These are phyloP conservation scores for Smutsia gigantea DNA, from an alignment of 2,797 vertebrate genomes.

Conservation along the genomic window DNA sequence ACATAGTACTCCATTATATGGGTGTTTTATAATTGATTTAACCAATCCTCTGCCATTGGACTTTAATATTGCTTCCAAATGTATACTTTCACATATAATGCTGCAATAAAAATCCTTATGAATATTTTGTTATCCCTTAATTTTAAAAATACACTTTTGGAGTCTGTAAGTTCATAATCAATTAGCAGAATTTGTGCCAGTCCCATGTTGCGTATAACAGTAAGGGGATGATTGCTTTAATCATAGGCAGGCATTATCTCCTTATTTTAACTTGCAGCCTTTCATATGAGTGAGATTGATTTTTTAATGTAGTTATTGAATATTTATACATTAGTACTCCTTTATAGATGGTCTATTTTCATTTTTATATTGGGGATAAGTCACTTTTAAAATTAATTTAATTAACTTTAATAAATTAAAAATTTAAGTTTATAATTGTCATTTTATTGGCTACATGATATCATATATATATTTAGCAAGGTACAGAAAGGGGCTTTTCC, in stretches of 20 bases:
- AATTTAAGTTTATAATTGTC: background rate
- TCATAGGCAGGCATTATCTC: background rate
- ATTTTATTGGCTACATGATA: background rate
- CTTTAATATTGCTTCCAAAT: conserved; percentile 26
- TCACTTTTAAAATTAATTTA: background rate
- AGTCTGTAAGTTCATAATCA: background rate
- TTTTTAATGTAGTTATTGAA: background rate
- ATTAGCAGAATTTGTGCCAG: background rate
- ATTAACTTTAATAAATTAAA: background rate
- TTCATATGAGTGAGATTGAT: background rate
- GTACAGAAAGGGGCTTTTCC: background rate
- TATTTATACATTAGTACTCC: background rate
- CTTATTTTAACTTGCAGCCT: conserved; percentile 9
- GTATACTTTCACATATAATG: conserved; percentile 7
- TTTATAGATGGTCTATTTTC: background rate
- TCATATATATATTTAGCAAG: background rate
- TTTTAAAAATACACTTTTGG: background rate
- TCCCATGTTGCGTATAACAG: background rate
- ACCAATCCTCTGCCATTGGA: background rate
- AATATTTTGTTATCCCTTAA: conserved; percentile 6
- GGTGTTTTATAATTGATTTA: conserved; percentile 1
- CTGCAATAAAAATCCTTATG: background rate
- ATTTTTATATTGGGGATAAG: background rate
- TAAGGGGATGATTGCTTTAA: background rate
- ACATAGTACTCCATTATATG: background rate